Evolutionary conservation across 2,888 invertebrate species (phyloP), one percentile per base, ranked within the genome.

Genomic region (Miltochrista miniata): DNA sequence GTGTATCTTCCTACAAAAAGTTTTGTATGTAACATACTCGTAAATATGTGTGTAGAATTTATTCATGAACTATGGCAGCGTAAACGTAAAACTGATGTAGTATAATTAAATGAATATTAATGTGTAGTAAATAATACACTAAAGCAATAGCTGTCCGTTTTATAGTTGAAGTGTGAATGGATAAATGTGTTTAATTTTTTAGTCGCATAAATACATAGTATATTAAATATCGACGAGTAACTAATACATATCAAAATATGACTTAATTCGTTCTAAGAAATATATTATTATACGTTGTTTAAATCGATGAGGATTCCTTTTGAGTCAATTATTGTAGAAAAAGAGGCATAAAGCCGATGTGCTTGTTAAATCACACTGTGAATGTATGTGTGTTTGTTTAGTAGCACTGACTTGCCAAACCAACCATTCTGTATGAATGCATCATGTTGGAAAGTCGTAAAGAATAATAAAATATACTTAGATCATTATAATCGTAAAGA

Each of bases 261-360:
- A 83, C 56, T 79, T 79, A 68, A 69, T 74, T 76, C 63, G 66
- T 74, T 72, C 76, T 81, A 81, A 83, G 83, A 78, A 63, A 71
- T 64, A 69, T 72, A 64, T 72, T 56, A 51, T 59, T 62, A 52
- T 54, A 48, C 55, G 51, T 54, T 72, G 71, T 79, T 80, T 81
- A 78, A 75, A 82, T 80, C 64, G 73, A 82, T 72, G 70, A 83
- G 71, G 85, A 90, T 88, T 90, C 90, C 90, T 91, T 90, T 90
- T 91, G 84, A 79, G 90, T 90, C 90, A 91, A 91, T 90, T 90
- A 90, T 80, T 61, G 83, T 85, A 83, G 79, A 81, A 72, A 63
- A 65, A 72, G 61, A 68, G 77, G 76, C 81, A 69, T 66, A 59
- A 54, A 56, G 61, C 68, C 56, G 45, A 63, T 66, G 80, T 79